These are phyloP conservation scores for Odontocolon sp. DNA, from an alignment of 2,888 invertebrate genomes.

Conservation along the genomic window DNA sequence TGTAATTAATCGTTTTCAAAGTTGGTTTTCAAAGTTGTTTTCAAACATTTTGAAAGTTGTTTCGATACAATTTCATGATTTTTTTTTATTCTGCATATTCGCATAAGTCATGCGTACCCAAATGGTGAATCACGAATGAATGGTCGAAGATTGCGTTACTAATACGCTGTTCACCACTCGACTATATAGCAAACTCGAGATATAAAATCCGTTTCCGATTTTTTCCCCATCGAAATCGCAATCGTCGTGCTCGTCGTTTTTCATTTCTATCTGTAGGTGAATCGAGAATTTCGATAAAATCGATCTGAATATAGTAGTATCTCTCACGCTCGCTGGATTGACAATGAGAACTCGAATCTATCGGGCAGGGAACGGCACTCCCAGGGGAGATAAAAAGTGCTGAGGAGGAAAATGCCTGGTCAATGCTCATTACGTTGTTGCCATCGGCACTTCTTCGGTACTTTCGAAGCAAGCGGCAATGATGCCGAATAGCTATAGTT, in stretches of 20 bases:
- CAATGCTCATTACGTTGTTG: constrained; percentile 59
- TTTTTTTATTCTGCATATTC: no score
- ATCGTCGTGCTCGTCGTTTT: background rate
- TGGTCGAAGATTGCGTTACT: no score
- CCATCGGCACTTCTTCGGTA: constrained; percentile 51
- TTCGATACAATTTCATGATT: no score
- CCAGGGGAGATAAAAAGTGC: constrained; percentile 14
- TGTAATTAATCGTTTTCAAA: no score
- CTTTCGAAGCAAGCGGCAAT: no score
- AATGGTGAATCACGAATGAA: no score
- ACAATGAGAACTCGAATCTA: constrained; percentile 16
- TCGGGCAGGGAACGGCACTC: background rate
- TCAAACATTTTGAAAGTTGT: no score
- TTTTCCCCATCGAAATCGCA: constrained; percentile 28
- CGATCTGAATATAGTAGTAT: constrained; percentile 20
- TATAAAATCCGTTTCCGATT: constrained; percentile 24
- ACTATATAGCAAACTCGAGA: background rate
- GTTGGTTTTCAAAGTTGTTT: no score
- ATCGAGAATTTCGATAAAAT: constrained; percentile 27
- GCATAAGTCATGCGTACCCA: no score
- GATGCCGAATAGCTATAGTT: background rate
- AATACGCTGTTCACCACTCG: no score
- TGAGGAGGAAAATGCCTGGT: constrained; percentile 45
- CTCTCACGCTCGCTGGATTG: background rate
- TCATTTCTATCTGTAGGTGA: background rate